Evolutionary conservation across 1,140 invertebrate species (phyloP), one percentile per base, ranked within the genome.

Genomic region (Pantala flavescens): DNA sequence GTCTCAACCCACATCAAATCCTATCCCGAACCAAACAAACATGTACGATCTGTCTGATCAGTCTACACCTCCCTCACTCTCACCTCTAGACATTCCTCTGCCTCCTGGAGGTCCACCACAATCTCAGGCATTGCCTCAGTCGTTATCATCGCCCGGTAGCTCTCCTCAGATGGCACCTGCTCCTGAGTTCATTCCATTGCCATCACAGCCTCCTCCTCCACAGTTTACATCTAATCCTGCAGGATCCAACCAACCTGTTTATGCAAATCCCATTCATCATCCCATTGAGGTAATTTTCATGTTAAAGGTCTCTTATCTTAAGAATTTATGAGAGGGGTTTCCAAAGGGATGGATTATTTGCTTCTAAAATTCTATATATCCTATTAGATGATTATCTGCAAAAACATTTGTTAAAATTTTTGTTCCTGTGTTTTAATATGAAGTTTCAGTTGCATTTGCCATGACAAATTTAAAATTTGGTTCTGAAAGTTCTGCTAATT

Each of bases 1-100:
- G 71, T 73, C 73, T 7, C 78, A 75, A 76, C 78, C 81, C 79
- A 78, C 81, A 43, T 21, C 73, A 28, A 63, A 16, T 63, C n/a
- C 49, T 12, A 63, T 63, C 12, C 49, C 49, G 2, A 16, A 16
- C 49, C 49, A 63, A 63, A 16, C 14, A 63, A 63, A 63, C 5
- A 12, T 16, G 49, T 63, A 19, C 12, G 49, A 63, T 7, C 3
- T 5, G 3, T 19, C 14, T 7, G 49, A 21, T 19, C 49, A 63
- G 14, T 63, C 49, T 5, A 63, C 49, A 5, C 49, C 49, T 5
- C 14, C 49, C 16, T 21, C 49, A 3, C 49, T 63, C 49, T 63
- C 49, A 16, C 49, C 49, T 19, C 49, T 63, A 5, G 49, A 63
- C 49, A 63, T 63, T 21, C 49, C 49, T 16, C 49, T 63, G 49